These are phyloP conservation scores for Neoascia interrupta DNA, from an alignment of 2,888 invertebrate genomes.

Conservation along the genomic window DNA sequence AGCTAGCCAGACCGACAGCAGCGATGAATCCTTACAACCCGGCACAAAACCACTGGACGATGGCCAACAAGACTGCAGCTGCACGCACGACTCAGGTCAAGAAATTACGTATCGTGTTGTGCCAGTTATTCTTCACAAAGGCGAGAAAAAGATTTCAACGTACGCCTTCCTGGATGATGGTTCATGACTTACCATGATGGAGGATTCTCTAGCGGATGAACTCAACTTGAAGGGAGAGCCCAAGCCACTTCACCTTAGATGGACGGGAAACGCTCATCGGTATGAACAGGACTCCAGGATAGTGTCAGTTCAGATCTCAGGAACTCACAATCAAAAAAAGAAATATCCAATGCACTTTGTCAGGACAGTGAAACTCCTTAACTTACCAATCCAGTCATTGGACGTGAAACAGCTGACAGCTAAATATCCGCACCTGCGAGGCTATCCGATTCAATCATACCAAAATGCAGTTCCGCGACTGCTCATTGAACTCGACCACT, in stretches of 20 bases:
- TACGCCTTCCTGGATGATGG: slow-evolving; percentile 55
- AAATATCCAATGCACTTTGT: not conserved
- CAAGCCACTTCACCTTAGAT: slow-evolving; percentile 1
- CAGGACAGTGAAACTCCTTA: not conserved
- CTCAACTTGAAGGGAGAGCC: slow-evolving; percentile 15
- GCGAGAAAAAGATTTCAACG: not conserved
- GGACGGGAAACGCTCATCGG: slow-evolving; percentile 7
- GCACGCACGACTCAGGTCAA: not conserved
- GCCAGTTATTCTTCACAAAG: slow-evolving; percentile 23
- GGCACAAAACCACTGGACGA: no score
- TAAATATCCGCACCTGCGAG: slow-evolving; percentile 7
- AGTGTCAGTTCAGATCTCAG: slow-evolving; percentile 14
- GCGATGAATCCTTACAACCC: no score
- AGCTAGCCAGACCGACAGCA: no score
- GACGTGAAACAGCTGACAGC: not conserved
- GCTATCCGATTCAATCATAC: not conserved
- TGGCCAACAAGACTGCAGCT: not conserved
- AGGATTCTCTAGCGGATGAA: slow-evolving; percentile 14
- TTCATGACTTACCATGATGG: slow-evolving; percentile 46
- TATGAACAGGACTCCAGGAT: not conserved
- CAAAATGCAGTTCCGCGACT: not conserved
- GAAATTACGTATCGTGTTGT: slow-evolving; percentile 22
- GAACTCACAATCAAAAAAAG: slow-evolving; percentile 1
- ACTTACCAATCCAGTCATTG: not conserved
- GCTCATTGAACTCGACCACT: slow-evolving; percentile 8